Conservation (phyloP, 64 coral and sea anemone species). For the Cladopsammia gracilis region DNA sequence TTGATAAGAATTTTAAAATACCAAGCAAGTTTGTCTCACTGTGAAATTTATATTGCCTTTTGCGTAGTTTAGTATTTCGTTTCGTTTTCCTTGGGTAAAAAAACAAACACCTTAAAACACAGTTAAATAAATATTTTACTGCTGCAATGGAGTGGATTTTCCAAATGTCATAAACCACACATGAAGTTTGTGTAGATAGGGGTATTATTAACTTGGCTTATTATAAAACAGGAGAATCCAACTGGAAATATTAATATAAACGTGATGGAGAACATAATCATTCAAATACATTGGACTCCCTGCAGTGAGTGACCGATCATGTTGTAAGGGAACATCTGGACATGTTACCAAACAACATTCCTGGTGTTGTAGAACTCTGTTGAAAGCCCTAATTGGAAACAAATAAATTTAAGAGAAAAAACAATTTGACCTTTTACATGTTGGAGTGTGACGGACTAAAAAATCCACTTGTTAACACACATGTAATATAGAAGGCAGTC, state of each 20-base stretch:
- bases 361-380: neutral
- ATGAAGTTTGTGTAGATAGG: neutral
- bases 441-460: neutral
- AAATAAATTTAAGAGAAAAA: neutral
- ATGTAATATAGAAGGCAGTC: too few species aligned
- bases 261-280: neutral
- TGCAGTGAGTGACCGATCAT: neutral
- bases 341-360: neutral
- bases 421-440: neutral
- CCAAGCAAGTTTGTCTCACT: neutral
- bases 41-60: neutral
- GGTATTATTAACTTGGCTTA: neutral
- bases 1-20: neutral
- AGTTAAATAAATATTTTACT: constrained; percentile 28
- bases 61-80: constrained; percentile 23
- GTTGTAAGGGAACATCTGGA: neutral
- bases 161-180: neutral
- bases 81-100: neutral
- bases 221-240: neutral
- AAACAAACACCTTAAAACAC: constrained; percentile 35
- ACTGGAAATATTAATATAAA: neutral
- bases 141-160: neutral
- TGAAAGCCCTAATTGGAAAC: neutral
- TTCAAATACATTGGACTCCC: neutral
- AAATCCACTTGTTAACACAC: too few species aligned